A percentile compares a stretch with the other conserved stretches of the same genome.
Conservation (phyloP, 2,888 invertebrate genomes). For the Pseudococcus viburni region DNA sequence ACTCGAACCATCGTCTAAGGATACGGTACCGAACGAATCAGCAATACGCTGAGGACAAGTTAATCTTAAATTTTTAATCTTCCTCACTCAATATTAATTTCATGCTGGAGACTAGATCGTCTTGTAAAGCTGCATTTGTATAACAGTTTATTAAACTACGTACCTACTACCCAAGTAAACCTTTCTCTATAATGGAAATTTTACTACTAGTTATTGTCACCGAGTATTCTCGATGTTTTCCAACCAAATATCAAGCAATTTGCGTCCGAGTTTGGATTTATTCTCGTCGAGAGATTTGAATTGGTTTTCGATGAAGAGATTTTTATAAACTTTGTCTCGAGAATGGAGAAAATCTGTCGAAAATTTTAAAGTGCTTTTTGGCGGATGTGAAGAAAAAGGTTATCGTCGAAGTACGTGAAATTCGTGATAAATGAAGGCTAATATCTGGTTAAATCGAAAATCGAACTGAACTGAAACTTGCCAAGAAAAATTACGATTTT, state of each 20-base stretch:
- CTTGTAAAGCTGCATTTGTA: neutral
- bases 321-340: neutral
- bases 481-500: no score
- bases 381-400: no score
- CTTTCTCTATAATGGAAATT: neutral
- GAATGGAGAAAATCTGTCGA: neutral
- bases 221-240: neutral
- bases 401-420: no score
- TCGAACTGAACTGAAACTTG: no score
- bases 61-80: constrained; percentile 42
- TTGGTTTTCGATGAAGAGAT: neutral
- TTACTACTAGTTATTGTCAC: neutral
- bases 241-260: neutral
- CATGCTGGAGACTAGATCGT: neutral
- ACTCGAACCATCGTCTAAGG: neutral
- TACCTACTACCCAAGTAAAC: neutral
- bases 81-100: constrained; percentile 31
- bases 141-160: constrained; percentile 4
- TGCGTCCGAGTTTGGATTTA: neutral
- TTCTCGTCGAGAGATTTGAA: neutral
- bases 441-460: no score
- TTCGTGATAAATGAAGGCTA: no score
- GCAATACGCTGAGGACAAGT: constrained; percentile 32
- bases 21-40: neutral
- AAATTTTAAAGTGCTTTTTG: neutral